phyloP scores from a whole-genome alignment of 53 echinoderm and acorn worm genomes.

The Apostichopus leukothele region DNA sequence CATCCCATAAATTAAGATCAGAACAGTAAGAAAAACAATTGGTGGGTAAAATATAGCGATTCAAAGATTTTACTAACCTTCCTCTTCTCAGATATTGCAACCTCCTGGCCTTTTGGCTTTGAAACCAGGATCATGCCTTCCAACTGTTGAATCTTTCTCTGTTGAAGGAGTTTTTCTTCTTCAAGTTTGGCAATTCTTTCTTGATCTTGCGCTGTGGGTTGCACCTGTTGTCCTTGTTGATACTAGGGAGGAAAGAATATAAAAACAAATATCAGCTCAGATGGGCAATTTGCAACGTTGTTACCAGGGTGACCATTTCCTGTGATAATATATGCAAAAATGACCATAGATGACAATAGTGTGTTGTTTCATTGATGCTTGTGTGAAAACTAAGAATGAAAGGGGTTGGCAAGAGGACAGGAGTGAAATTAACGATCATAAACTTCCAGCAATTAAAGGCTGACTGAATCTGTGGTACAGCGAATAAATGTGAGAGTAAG shows the following conservation, averaged over 20 bases:
- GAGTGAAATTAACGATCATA: too few species aligned
- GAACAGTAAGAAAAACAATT: not conserved
- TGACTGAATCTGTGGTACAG: too few species aligned
- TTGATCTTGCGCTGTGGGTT: not conserved
- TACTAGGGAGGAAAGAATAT: not conserved
- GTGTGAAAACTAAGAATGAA: too few species aligned
- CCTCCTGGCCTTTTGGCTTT: slow-evolving; percentile 16
- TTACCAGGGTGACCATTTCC: slow-evolving; percentile 27
- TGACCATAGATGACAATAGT: too few species aligned
- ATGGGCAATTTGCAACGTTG: not conserved
- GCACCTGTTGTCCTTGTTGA: slow-evolving; percentile 31
- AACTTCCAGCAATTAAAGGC: too few species aligned
- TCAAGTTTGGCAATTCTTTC: slow-evolving; percentile 38
- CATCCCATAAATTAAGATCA: too few species aligned
- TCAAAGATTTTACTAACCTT: not conserved
- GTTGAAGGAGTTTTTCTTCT: slow-evolving; percentile 56
- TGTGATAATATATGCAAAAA: too few species aligned
- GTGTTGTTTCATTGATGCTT: too few species aligned
- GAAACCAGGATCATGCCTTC: slow-evolving; percentile 66
- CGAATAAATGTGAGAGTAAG: too few species aligned
- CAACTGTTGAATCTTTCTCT: slow-evolving; percentile 61
- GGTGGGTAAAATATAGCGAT: not conserved
- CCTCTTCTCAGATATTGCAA: slow-evolving; percentile 20
- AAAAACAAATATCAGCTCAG: too few species aligned
- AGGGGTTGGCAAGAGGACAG: too few species aligned